A percentile compares a stretch with the other conserved stretches of the same genome.
These are phyloP conservation scores for Diaphora mendica DNA, from an alignment of 2,888 invertebrate genomes.

Conservation along the genomic window DNA sequence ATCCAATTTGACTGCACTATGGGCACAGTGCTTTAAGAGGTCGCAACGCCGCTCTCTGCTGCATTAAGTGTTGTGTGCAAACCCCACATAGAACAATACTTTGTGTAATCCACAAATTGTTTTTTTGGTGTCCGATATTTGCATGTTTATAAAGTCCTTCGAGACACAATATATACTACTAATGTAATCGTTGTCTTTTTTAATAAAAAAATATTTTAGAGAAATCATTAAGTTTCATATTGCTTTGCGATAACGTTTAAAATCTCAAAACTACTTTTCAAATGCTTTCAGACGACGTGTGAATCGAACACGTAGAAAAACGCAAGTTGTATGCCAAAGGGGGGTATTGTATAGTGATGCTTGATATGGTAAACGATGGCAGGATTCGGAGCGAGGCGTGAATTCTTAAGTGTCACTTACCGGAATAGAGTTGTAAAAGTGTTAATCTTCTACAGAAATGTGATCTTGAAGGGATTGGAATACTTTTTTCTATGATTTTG, in stretches of 20 bases:
- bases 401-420: slow-evolving; percentile 19
- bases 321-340: slow-evolving; percentile 6
- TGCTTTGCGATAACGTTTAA: neutral
- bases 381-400: slow-evolving; percentile 18
- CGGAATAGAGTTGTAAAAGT: slow-evolving; percentile 15
- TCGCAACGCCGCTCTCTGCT: too few relatives aligned
- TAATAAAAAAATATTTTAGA: too few relatives aligned
- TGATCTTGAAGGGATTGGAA: neutral
- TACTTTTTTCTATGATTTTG: neutral
- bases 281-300: slow-evolving; percentile 9
- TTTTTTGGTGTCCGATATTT: too few relatives aligned
- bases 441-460: neutral
- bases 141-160: too few relatives aligned
- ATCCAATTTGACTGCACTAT: too few relatives aligned
- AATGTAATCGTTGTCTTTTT: too few relatives aligned
- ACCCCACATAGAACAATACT: too few relatives aligned
- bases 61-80: too few relatives aligned
- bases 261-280: neutral
- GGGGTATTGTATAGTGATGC: slow-evolving; percentile 8
- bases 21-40: too few relatives aligned
- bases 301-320: slow-evolving; percentile 8
- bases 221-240: neutral
- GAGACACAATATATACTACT: too few relatives aligned
- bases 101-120: too few relatives aligned
- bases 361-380: slow-evolving; percentile 17